These are phyloP conservation scores for Cephalotes varians DNA, from an alignment of 2,888 invertebrate species.

Conservation along the genomic window DNA sequence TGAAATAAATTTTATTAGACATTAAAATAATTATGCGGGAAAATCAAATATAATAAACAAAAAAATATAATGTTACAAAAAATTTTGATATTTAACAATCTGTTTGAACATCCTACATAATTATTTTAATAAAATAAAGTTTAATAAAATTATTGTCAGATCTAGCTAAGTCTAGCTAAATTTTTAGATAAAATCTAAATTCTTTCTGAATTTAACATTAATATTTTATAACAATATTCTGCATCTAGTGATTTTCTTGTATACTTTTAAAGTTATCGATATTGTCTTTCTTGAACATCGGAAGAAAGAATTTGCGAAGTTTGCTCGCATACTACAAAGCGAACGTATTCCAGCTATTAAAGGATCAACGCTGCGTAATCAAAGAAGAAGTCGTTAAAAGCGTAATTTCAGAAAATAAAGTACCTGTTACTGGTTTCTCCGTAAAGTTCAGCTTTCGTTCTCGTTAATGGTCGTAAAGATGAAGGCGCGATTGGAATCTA, in stretches of 20 bases:
- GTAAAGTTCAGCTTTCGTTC: slow-evolving; percentile 52
- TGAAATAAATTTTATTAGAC: no score
- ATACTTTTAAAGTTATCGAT: not conserved
- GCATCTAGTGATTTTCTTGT: not conserved
- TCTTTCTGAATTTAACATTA: no score
- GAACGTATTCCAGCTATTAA: slow-evolving; percentile 49
- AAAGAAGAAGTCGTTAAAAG: slow-evolving; percentile 57
- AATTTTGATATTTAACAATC: no score
- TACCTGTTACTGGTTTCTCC: slow-evolving; percentile 53
- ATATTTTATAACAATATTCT: not conserved
- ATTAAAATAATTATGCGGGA: no score
- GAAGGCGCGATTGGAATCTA: slow-evolving; percentile 33
- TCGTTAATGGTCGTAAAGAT: slow-evolving; percentile 48
- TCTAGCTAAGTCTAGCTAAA: no score
- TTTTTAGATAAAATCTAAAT: no score
- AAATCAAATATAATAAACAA: no score
- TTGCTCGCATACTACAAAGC: slow-evolving; percentile 13
- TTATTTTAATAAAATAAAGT: no score
- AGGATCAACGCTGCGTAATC: slow-evolving; percentile 59
- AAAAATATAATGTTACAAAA: no score
- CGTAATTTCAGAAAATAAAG: slow-evolving; percentile 66
- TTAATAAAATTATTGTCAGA: no score
- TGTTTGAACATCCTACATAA: no score
- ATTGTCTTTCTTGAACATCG: not conserved
- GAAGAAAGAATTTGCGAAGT: not conserved